Percentiles rank a stretch among this genome's conserved stretches.
These are phyloP conservation scores for Ophonus ardosiacus DNA, from an alignment of 2,888 invertebrate genomes.

Conservation along the genomic window DNA sequence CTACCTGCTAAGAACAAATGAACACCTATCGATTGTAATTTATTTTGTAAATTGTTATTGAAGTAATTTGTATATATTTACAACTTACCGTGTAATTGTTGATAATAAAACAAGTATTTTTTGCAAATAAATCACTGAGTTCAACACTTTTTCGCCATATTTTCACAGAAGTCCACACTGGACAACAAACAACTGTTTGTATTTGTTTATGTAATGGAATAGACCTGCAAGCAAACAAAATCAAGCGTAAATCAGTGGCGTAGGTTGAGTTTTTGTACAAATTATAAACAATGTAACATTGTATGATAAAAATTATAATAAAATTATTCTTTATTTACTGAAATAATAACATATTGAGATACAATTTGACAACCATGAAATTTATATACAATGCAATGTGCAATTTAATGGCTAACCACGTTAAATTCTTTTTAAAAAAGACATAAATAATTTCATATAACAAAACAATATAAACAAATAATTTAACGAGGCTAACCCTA, in stretches of 20 bases:
- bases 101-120: constrained; percentile 36
- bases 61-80: constrained; percentile 36
- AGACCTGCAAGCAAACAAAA: not conserved
- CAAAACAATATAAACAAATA: constrained; percentile 60
- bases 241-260: constrained; percentile 1
- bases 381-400: constrained; percentile 55
- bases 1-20: not conserved
- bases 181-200: not conserved
- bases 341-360: constrained; percentile 62
- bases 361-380: constrained; percentile 52
- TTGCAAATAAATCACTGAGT: constrained; percentile 1
- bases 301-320: constrained; percentile 41
- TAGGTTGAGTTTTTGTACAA: not conserved
- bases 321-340: constrained; percentile 62
- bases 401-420: constrained; percentile 21
- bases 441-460: constrained; percentile 60
- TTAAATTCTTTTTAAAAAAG: constrained; percentile 55
- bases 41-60: constrained; percentile 20
- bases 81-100: constrained; percentile 37
- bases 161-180: not conserved
- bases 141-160: not conserved
- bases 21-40: constrained; percentile 16
- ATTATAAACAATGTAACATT: not conserved
- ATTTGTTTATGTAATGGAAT: not conserved
- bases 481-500: constrained; percentile 30